phyloP scores from a whole-genome alignment of 2,113 vertebrate genomes.

The Marmota monax region DNA sequence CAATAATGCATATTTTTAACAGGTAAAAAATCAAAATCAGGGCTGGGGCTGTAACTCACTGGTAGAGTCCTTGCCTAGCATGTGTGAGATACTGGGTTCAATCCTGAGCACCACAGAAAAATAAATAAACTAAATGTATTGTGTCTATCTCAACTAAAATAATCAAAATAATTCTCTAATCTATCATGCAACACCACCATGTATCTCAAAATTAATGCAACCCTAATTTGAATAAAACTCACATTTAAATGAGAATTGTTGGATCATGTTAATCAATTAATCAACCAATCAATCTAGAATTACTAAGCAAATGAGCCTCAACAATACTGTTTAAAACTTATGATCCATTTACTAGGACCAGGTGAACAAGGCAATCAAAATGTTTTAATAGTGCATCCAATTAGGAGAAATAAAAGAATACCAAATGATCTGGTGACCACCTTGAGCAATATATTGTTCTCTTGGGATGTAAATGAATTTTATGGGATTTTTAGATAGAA shows the following conservation, averaged over 20 bases:
- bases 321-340: neutral
- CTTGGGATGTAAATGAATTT: neutral
- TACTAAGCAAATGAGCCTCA: constrained; percentile 24
- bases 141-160: too few relatives aligned
- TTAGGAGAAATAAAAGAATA: constrained; percentile 13
- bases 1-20: neutral
- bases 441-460: neutral
- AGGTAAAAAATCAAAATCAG: neutral
- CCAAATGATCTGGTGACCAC: neutral
- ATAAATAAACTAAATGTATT: too few relatives aligned
- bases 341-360: neutral
- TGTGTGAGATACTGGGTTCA: too few relatives aligned
- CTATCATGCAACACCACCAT: neutral
- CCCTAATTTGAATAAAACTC: neutral
- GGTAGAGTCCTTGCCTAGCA: too few relatives aligned
- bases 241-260: neutral
- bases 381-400: neutral
- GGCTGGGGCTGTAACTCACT: too few relatives aligned
- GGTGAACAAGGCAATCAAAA: constrained; percentile 34
- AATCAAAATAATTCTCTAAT: neutral
- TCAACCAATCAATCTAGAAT: neutral
- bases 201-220: neutral
- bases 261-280: constrained; percentile 18
- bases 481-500: neutral
- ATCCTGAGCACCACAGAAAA: too few relatives aligned